Evolutionary conservation across 2,797 vertebrate genomes (phyloP), one percentile per base, ranked within the genome.

Genomic region (Pseudomugil tenellus): DNA sequence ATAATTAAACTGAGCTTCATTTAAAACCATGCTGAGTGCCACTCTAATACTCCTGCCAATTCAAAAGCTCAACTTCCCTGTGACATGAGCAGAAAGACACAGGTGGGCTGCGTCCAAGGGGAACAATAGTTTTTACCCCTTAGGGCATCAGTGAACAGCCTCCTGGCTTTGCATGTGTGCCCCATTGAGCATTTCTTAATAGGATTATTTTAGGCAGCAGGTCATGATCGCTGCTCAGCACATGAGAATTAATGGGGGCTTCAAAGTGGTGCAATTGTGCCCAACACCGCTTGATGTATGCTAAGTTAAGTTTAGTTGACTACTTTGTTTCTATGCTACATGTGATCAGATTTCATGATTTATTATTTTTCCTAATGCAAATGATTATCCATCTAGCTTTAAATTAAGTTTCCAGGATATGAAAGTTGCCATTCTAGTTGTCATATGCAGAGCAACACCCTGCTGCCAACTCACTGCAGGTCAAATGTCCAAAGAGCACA

Each of bases 191-290:
- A 81, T 78, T 81, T 48, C 64, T 71, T 90, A 88, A 91, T 86
- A 80, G 86, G 90, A 92, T 92, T 92, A 92, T 77, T 79, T 84
- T 77, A 79, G 72, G 80, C 84, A 72, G 72, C 78, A 77, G 87
- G 84, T 84, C 83, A 79, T 84, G 88, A 85, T 70, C 16, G 43
- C 53, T 37, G 53, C 26, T 57, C 23, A 26, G 21, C 23, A 9
- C 48, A 14, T 17, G 37, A 31, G 11, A 66, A 31, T 32, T n/a
- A 39, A 37, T 13, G 21, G 19, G 19, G 41, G 17, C 17, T 17
- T 43, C 7, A 70, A 54, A 58, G 9, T 0, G 12, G 1, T 23
- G 29, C 19, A 11, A 46, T 25, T 58, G 28, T 31, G 37, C 55
- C n/a, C 29, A 23, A 23, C 8, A 0, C 51, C 10, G 9, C n/a